Percentiles rank a stretch among this genome's conserved stretches.
These are phyloP conservation scores for Pogonus chalceus DNA, from an alignment of 1,140 invertebrate genomes.

Conservation along the genomic window DNA sequence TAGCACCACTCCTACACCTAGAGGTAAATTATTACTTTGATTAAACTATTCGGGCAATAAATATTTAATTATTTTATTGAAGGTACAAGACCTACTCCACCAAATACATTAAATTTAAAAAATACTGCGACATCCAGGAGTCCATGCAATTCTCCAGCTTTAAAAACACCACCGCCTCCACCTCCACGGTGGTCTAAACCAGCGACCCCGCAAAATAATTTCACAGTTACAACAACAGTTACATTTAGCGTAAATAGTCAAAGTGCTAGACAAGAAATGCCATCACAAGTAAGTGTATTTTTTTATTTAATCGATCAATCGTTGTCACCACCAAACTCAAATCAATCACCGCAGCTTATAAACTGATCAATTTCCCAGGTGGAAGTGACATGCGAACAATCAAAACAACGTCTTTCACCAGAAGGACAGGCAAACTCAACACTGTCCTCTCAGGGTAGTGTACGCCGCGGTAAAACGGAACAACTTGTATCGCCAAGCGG, in stretches of 20 bases:
- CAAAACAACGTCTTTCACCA: constrained; percentile 40
- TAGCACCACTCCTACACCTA: no score
- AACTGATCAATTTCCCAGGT: background rate
- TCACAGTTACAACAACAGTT: constrained; percentile 71
- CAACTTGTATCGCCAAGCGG: constrained; percentile 43
- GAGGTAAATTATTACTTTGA: no score
- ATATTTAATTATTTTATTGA: constrained; percentile 37
- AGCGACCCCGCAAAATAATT: constrained; percentile 57
- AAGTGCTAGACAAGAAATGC: constrained; percentile 11
- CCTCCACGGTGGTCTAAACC: constrained; percentile 55
- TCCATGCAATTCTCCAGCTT: constrained; percentile 26
- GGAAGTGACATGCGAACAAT: constrained; percentile 28
- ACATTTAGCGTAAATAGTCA: constrained; percentile 65
- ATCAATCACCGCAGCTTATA: background rate
- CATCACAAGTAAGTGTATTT: background rate
- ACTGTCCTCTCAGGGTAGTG: constrained; percentile 38
- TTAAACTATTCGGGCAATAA: background rate
- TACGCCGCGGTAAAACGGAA: constrained; percentile 33
- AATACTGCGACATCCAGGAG: constrained; percentile 29
- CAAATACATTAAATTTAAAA: constrained; percentile 67
- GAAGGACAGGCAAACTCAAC: constrained; percentile 42
- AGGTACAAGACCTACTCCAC: constrained; percentile 65
- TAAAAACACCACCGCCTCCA: constrained; percentile 47
- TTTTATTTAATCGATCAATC: background rate
- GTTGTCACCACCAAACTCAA: background rate